These are phyloP conservation scores for Coptotermes formosanus DNA, from an alignment of 1,140 invertebrate genomes.

Conservation along the genomic window DNA sequence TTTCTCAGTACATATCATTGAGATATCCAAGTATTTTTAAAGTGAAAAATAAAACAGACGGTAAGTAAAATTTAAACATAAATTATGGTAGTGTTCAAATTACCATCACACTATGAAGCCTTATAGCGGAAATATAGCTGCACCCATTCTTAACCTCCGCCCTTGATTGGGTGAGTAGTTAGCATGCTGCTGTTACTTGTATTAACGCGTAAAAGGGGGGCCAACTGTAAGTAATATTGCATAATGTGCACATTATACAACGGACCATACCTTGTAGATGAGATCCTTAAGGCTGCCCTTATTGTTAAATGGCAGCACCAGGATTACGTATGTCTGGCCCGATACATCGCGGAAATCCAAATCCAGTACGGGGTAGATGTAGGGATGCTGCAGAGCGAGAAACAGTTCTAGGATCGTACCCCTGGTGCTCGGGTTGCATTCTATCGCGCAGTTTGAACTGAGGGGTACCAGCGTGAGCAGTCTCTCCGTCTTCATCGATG, in stretches of 20 bases:
- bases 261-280: slow-evolving; percentile 71
- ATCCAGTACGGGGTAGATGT: slow-evolving; percentile 85
- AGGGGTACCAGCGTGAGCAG: slow-evolving; percentile 75
- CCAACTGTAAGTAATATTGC: neutral
- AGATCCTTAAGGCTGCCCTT: slow-evolving; percentile 85
- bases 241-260: neutral
- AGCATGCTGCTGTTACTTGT: no score
- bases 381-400: slow-evolving; percentile 83
- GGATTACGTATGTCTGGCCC: slow-evolving; percentile 59
- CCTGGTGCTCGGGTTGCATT: slow-evolving; percentile 52
- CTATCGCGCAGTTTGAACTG: slow-evolving; percentile 56
- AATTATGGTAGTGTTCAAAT: no score
- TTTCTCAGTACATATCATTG: no score
- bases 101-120: no score
- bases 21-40: no score
- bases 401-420: slow-evolving; percentile 77
- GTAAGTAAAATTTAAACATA: no score
- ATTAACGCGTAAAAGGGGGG: no score
- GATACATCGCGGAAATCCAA: slow-evolving; percentile 61
- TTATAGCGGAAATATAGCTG: no score
- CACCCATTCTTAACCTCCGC: no score
- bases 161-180: no score
- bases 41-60: no score
- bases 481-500: slow-evolving; percentile 75
- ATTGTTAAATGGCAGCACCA: slow-evolving; percentile 78